Conservation (phyloP, 2,888 invertebrate genomes). For the Polia nebulosa region DNA sequence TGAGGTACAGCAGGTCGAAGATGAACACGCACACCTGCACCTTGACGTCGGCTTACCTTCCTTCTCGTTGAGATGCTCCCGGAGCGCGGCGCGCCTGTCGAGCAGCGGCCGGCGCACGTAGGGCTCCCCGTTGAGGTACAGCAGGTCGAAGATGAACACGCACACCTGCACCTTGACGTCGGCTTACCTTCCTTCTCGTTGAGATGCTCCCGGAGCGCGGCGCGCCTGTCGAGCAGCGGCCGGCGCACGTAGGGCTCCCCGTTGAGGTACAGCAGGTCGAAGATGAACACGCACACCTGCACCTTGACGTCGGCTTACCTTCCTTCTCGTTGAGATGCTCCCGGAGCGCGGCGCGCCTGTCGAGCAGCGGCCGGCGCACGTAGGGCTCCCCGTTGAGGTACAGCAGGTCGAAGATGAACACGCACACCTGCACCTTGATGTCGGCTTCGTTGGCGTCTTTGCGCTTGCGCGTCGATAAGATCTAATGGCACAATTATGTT, state of each 20-base stretch:
- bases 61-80: too few species aligned
- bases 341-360: conserved; percentile 94
- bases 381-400: conserved; percentile 97
- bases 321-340: conserved; percentile 93
- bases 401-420: conserved; percentile 98
- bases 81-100: too few species aligned
- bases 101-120: conserved; percentile 95
- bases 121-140: conserved; percentile 97
- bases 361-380: conserved; percentile 94
- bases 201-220: too few species aligned
- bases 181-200: conserved; percentile 4
- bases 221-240: conserved; percentile 93
- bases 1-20: conserved; percentile 98
- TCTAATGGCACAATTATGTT: conserved; percentile 78
- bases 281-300: conserved; percentile 98
- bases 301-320: conserved; percentile 91
- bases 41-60: conserved; percentile 69
- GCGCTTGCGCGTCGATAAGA: conserved; percentile 98
- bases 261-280: conserved; percentile 98
- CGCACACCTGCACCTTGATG: conserved; percentile 95
- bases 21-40: conserved; percentile 98
- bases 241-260: conserved; percentile 95
- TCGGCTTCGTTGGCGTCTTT: conserved; percentile 93
- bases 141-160: conserved; percentile 98
- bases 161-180: conserved; percentile 96